Evolutionary conservation across 2,797 vertebrate genomes (phyloP).

Genomic region (Oryzias sinensis): DNA sequence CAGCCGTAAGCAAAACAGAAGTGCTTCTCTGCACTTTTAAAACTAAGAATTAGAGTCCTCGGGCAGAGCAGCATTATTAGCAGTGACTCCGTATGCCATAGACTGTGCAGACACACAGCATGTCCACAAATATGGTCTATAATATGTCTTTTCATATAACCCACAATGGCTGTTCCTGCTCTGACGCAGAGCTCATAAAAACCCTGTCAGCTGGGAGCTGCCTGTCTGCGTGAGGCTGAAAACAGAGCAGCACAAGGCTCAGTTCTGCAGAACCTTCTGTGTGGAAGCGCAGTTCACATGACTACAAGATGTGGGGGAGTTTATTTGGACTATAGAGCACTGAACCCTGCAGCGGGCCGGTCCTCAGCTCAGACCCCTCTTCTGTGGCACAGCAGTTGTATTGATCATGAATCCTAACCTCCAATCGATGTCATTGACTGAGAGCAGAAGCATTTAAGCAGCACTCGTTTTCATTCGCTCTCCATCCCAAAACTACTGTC

Average conservation of each 20-base stretch:
- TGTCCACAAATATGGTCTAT: constrained; percentile 26
- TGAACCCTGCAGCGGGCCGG: constrained; percentile 11
- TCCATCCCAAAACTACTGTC: background rate
- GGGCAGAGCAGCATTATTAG: constrained; percentile 28
- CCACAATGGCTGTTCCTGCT: background rate
- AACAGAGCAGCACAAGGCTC: constrained; percentile 27
- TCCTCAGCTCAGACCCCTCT: constrained; percentile 24
- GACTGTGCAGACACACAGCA: constrained; percentile 7
- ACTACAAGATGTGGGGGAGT: too few relatives aligned
- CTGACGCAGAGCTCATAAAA: constrained; percentile 64
- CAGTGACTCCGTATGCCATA: constrained; percentile 28
- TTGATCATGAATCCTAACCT: constrained; percentile 34
- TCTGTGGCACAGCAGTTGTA: constrained; percentile 17
- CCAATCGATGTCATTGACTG: constrained; percentile 38
- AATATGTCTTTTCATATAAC: constrained; percentile 37
- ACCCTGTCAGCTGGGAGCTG: constrained; percentile 32
- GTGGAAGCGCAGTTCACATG: constrained; percentile 6
- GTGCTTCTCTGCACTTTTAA: constrained; percentile 58
- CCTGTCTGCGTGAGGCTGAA: constrained; percentile 1
- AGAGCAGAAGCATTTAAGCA: constrained; percentile 29
- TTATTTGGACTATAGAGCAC: background rate
- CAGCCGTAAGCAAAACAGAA: constrained; percentile 58
- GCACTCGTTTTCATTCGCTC: constrained; percentile 28
- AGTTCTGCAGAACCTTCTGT: constrained; percentile 31
- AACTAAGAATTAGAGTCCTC: constrained; percentile 48